Percentiles rank a stretch among this genome's conserved stretches.
These are phyloP conservation scores for Acanthurus lineatus DNA, from an alignment of 2,797 vertebrate genomes.

Conservation along the genomic window DNA sequence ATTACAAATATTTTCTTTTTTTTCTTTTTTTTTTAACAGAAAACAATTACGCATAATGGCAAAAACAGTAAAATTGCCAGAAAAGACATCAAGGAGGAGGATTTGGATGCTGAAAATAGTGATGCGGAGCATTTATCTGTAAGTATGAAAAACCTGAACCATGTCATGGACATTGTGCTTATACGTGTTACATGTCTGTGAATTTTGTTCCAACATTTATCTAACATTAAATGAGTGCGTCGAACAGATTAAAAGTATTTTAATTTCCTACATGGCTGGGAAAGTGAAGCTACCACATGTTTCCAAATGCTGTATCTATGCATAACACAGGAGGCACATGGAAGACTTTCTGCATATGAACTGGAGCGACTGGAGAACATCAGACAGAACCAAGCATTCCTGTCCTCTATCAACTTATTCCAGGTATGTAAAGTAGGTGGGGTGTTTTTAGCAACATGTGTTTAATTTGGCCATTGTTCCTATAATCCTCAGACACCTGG, in stretches of 20 bases:
- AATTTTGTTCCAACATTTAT: background rate
- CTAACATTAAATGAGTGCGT: background rate
- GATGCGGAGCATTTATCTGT: constrained; percentile 41
- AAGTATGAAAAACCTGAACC: constrained; percentile 1
- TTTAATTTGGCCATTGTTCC: background rate
- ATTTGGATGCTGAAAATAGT: constrained; percentile 16
- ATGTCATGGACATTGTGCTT: background rate
- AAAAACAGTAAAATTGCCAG: background rate
- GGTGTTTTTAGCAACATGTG: too few species aligned
- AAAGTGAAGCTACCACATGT: background rate
- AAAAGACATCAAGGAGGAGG: background rate
- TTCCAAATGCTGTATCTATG: constrained; percentile 13
- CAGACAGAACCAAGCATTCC: constrained; percentile 90
- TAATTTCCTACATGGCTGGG: too few species aligned
- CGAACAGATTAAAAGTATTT: background rate
- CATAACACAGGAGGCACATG: constrained; percentile 29
- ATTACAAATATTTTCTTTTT: background rate
- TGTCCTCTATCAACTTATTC: constrained; percentile 89
- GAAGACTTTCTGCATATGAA: constrained; percentile 88
- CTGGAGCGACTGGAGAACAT: constrained; percentile 92
- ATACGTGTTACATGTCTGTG: background rate
- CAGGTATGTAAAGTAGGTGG: constrained; percentile 77
- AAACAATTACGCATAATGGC: background rate
- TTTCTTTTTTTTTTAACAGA: constrained; percentile 15
- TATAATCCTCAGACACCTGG: background rate